These are phyloP conservation scores for Cordilura impudica DNA, from an alignment of 2,888 invertebrate species.

Conservation along the genomic window DNA sequence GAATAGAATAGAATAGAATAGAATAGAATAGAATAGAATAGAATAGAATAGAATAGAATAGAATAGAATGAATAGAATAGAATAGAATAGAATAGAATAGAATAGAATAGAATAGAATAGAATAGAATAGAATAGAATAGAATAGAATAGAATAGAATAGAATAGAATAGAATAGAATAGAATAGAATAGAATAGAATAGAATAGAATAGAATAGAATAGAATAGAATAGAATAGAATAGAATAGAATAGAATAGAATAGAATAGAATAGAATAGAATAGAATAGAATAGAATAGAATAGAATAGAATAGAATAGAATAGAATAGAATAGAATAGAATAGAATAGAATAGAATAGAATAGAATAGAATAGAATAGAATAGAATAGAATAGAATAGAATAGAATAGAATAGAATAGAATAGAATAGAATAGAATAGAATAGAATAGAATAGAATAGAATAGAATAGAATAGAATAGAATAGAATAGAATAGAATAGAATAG, in stretches of 20 bases:
- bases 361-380: conserved; percentile 42
- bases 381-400: conserved; percentile 41
- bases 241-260: conserved; percentile 26
- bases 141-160: conserved; percentile 32
- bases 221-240: conserved; percentile 24
- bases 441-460: conserved; percentile 43
- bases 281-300: conserved; percentile 28
- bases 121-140: conserved; percentile 19
- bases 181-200: conserved; percentile 40
- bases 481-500: conserved; percentile 45
- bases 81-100: conserved; percentile 28
- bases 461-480: conserved; percentile 41
- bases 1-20: conserved; percentile 18
- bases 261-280: conserved; percentile 33
- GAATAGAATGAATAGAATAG: conserved; percentile 24
- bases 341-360: conserved; percentile 41
- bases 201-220: conserved; percentile 27
- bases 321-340: conserved; percentile 41
- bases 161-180: conserved; percentile 32
- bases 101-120: conserved; percentile 20
- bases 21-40: conserved; percentile 22
- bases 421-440: conserved; percentile 39
- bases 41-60: conserved; percentile 31
- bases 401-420: conserved; percentile 45
- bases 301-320: conserved; percentile 42